Evolutionary conservation across 2,888 invertebrate species (phyloP), one percentile per base, ranked within the genome.

Genomic region (Melieria picta): DNA sequence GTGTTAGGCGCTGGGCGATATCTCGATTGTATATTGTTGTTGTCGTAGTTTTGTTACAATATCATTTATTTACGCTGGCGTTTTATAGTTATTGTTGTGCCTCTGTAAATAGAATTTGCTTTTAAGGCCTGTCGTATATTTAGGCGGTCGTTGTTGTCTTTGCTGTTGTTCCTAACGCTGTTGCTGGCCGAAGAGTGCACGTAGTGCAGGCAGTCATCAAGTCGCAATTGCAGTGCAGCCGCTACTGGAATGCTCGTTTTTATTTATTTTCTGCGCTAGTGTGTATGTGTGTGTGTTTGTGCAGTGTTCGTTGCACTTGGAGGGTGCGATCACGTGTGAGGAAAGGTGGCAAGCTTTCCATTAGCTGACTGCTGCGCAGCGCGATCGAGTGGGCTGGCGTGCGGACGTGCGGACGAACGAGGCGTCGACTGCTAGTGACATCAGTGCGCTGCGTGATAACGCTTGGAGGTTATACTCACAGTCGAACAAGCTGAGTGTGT

Each of bases 401-500:
- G 52, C 60, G 11, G 16, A 42, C 13, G 58, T 13, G 60, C 65
- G 61, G 52, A 45, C 43, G 52, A n/a, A 60, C 46, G 52, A 43
- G 42, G 43, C 56, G 52, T 46, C 45, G 46, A 43, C 69, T 65
- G 68, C 48, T 58, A 70, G 71, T 16, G 65, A 65, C 10, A 13
- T 4, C 60, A 50, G 45, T 52, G 67, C 6, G 7, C 7, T 9
- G 55, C 55, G 55, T 30, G 30, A 30, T 30, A 30, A 30, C 30
- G 30, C 3, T 30, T 30, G 30, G 30, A 30, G 30, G 30, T 30
- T 30, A 30, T 30, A 30, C 30, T 30, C 30, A 30, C 30, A 30
- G 30, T 30, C 30, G 30, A 30, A 30, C 30, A 30, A 30, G 30
- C 30, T 30, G 30, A 1, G 30, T 30, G 30, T 30, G 30, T 30